Evolutionary conservation across 2,888 invertebrate species (phyloP).

Genomic region (Drosophila nr. medialis): DNA sequence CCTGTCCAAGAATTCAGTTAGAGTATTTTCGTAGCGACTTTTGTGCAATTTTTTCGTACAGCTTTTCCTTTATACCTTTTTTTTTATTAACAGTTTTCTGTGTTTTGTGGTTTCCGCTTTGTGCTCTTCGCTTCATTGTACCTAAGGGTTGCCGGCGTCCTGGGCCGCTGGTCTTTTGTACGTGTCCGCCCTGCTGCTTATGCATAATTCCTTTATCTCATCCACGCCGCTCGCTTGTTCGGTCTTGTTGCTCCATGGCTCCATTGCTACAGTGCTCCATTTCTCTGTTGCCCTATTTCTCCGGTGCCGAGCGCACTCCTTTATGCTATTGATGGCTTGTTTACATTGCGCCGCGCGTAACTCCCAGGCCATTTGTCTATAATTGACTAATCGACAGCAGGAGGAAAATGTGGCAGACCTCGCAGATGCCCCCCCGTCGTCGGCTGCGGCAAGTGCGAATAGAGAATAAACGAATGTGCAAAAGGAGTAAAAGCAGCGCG

Average conservation of each 20-base stretch:
- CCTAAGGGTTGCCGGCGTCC: constrained; percentile 23
- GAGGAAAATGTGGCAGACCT: constrained; percentile 29
- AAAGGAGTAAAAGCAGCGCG: constrained; percentile 20
- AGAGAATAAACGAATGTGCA: constrained; percentile 18
- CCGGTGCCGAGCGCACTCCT: constrained; percentile 14
- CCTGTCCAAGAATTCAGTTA: constrained; percentile 9
- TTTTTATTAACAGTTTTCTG: constrained; percentile 15
- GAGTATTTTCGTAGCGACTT: constrained; percentile 11
- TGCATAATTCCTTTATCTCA: constrained; percentile 77
- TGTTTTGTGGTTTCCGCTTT: constrained; percentile 72
- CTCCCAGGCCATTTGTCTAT: constrained; percentile 77
- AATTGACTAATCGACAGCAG: constrained; percentile 76
- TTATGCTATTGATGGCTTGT: constrained; percentile 75
- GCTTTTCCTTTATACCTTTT: constrained; percentile 20
- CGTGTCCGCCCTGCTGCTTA: constrained; percentile 52
- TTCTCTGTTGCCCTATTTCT: constrained; percentile 1
- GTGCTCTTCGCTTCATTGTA: constrained; percentile 38
- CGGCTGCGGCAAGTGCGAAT: constrained; percentile 32
- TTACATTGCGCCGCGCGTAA: constrained; percentile 66
- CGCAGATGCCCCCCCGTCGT: constrained; percentile 7
- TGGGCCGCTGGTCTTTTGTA: constrained; percentile 45
- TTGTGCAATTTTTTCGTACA: constrained; percentile 25
- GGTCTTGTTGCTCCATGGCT: constrained; percentile 3
- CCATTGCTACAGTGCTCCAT: constrained; percentile 2
- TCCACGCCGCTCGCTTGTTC: constrained; percentile 38